A percentile compares a stretch with the other conserved stretches of the same genome.
Conservation (phyloP, 2,797 vertebrate genomes). For the Agapornis canus region DNA sequence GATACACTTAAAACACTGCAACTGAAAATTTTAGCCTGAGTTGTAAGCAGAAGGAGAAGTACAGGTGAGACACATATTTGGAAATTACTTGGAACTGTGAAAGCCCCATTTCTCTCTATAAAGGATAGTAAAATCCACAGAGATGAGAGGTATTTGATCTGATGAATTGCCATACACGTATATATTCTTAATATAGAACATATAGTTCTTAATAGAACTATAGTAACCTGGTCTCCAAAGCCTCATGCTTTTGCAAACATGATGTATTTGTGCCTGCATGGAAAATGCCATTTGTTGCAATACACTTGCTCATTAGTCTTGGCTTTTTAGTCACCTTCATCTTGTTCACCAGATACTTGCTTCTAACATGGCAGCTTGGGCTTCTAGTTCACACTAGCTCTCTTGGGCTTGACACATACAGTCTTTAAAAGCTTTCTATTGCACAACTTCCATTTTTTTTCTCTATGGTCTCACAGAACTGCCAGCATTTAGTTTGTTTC, state of each 20-base stretch:
- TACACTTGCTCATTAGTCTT: background rate
- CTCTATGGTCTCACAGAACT: background rate
- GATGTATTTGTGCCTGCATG: background rate
- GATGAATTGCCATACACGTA: background rate
- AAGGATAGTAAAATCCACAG: background rate
- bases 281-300: background rate
- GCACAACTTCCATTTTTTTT: background rate
- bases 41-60: background rate
- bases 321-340: background rate
- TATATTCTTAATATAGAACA: too few species aligned
- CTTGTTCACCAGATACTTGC: background rate
- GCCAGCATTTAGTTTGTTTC: slow-evolving; percentile 13
- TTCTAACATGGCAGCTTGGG: background rate
- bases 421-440: slow-evolving; percentile 38
- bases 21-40: slow-evolving; percentile 14
- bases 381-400: background rate
- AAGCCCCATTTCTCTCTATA: background rate
- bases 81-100: slow-evolving; percentile 4
- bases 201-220: background rate
- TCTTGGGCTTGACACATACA: background rate
- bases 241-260: background rate
- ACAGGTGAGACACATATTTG: background rate
- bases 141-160: background rate
- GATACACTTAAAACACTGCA: background rate
- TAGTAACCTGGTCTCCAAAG: background rate